These are phyloP conservation scores for Stenodera caucasica DNA, from an alignment of 2,888 invertebrate genomes.

Conservation along the genomic window DNA sequence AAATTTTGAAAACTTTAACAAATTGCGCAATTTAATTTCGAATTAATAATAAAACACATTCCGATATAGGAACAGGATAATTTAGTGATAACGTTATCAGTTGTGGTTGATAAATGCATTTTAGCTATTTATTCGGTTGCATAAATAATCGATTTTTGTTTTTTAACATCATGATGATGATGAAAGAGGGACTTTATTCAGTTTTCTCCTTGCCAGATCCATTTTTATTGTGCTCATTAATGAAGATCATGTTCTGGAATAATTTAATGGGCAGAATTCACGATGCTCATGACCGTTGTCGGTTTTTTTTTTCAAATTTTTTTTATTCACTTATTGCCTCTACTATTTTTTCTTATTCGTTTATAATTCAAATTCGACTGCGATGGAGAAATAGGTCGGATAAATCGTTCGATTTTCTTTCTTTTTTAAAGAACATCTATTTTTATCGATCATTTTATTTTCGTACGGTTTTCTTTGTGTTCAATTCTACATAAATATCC, in stretches of 20 bases:
- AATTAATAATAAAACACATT: no score
- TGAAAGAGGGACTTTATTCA: constrained; percentile 5
- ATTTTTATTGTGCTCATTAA: constrained; percentile 47
- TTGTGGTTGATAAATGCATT: constrained; percentile 2
- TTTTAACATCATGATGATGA: neutral
- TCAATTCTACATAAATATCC: no score
- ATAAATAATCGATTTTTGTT: neutral
- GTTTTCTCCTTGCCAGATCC: constrained; percentile 30
- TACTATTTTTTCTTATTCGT: neutral
- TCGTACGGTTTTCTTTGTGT: no score
- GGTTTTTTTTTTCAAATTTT: no score
- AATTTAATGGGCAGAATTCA: constrained; percentile 44
- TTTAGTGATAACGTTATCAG: constrained; percentile 1
- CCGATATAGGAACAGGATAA: neutral
- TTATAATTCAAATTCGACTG: constrained; percentile 23
- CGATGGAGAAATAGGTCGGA: constrained; percentile 23
- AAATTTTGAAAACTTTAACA: no score
- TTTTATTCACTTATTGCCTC: neutral
- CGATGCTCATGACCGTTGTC: constrained; percentile 31
- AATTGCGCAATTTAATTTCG: no score
- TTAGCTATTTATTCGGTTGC: neutral
- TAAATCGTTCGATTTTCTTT: neutral
- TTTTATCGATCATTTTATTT: neutral
- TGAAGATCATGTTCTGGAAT: constrained; percentile 50
- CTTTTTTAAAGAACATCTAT: neutral